Conservation (phyloP, 2,113 vertebrate species). For the Brachypteracias leptosomus region DNA sequence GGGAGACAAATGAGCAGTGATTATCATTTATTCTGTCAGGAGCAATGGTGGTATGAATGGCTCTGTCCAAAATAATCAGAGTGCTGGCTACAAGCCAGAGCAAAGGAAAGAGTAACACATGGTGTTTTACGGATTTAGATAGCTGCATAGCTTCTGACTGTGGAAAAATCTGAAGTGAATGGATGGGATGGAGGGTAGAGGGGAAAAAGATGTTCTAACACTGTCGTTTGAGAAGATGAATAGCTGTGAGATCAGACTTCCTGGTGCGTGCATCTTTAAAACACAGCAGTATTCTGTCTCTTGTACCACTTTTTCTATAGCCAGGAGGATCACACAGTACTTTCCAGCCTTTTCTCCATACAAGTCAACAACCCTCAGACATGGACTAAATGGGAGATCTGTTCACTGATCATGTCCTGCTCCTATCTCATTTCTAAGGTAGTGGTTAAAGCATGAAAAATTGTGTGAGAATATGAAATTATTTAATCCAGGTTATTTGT, state of each 20-base stretch:
- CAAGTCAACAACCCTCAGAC: not conserved
- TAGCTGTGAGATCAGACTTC: not conserved
- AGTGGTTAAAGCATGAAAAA: not conserved
- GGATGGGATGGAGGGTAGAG: not conserved
- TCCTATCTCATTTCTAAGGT: not conserved
- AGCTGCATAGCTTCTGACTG: not conserved
- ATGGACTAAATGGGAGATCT: not conserved
- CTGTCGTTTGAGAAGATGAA: not conserved
- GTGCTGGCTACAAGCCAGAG: conserved; percentile 9
- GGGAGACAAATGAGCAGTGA: conserved; percentile 26
- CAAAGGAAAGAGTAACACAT: not conserved
- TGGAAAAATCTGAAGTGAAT: not conserved
- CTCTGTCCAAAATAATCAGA: conserved; percentile 39
- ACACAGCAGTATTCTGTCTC: not conserved
- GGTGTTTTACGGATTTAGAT: not conserved
- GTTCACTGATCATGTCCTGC: not conserved
- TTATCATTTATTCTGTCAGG: conserved; percentile 41
- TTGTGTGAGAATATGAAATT: not conserved
- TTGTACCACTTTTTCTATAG: not conserved
- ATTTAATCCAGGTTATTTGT: not conserved
- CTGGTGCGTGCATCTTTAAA: not conserved
- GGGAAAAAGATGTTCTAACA: not conserved
- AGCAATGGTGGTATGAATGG: not conserved
- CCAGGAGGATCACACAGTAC: not conserved
- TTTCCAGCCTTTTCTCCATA: not conserved